Evolutionary conservation across 2,113 vertebrate species (phyloP), one percentile per base, ranked within the genome.

Genomic region (Camelus bactrianus): DNA sequence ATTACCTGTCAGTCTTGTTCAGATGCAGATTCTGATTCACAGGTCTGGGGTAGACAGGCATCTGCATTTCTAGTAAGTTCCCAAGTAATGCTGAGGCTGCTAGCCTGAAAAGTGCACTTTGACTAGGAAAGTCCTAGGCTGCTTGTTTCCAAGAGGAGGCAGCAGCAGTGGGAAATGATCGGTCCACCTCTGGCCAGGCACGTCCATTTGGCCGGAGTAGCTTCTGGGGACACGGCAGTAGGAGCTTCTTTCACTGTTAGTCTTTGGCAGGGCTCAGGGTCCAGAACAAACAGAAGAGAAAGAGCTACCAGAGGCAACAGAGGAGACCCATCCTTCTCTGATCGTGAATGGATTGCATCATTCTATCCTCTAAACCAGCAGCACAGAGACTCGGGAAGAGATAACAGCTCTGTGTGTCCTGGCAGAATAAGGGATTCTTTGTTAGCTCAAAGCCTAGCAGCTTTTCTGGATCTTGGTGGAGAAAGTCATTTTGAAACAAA

Each of bases 361-460:
- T 83, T 89, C 62, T 75, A 16, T 30, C 72, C 60, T 86, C 48
- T 76, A 56, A 93, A 62, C n/a, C 20, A 92, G 46, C 64, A 70
- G 67, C 52, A 46, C 28, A 92, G 75, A 95, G 90, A 76, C 50
- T 46, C 52, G 20, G 82, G 62, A 26, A 60, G 75, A 97, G 83
- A 93, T 0, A 60, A 75, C 35, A 24, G 69, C 83, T 93, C 60
- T 95, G 54, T 95, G 76, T 96, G 64, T 48, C 65, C n/a, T 35
- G 56, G 73, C 65, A 83, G 77, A 93, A 96, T 73, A 96, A 96
- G 54, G 73, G 65, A 84, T 58, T 89, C 96, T 97, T 96, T 97
- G 97, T 97, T 93, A 67, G 32, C 64, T 72, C n/a, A n/a, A 83
- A 87, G 82, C 75, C 85, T 58, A 56, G 70, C 46, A 20, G 58